Evolutionary conservation across 2,113 vertebrate genomes (phyloP).

Genomic region (Halichoeres trimaculatus): DNA sequence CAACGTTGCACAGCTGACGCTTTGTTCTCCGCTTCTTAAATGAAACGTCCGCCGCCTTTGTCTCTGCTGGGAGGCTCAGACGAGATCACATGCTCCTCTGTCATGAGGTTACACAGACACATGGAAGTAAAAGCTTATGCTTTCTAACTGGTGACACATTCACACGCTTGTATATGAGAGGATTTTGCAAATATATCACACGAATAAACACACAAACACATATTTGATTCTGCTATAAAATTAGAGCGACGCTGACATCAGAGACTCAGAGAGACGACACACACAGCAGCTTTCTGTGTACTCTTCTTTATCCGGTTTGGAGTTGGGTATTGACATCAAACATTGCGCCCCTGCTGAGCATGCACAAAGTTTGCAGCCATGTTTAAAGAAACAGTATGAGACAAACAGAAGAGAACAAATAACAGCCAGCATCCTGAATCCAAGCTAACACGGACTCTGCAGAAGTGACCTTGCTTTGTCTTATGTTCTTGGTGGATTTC

Average conservation of each 20-base stretch:
- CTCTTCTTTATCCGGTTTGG: constrained; percentile 48
- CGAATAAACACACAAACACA: constrained; percentile 16
- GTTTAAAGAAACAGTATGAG: constrained; percentile 55
- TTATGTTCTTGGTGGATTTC: constrained; percentile 36
- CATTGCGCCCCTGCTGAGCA: constrained; percentile 58
- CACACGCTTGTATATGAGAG: neutral
- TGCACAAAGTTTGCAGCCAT: constrained; percentile 50
- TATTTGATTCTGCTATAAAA: constrained; percentile 28
- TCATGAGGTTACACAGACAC: constrained; percentile 13
- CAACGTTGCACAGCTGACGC: constrained; percentile 23
- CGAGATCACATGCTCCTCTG: constrained; percentile 25
- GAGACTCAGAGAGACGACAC: constrained; percentile 41
- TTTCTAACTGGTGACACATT: constrained; percentile 16
- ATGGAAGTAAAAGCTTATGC: constrained; percentile 3
- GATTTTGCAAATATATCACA: constrained; percentile 20
- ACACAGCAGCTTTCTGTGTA: constrained; percentile 51
- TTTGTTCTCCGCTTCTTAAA: constrained; percentile 58
- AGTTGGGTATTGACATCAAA: constrained; percentile 75
- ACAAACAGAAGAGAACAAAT: constrained; percentile 63
- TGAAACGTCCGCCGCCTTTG: constrained; percentile 47
- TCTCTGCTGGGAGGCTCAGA: constrained; percentile 46
- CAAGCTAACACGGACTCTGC: constrained; percentile 4
- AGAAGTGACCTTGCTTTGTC: constrained; percentile 59
- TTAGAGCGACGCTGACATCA: constrained; percentile 42
- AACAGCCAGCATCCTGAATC: constrained; percentile 11